Percentiles rank a stretch among this genome's conserved stretches.
phyloP scores from a whole-genome alignment of 2,797 vertebrate species.

The Crocodylus rhombifer region DNA sequence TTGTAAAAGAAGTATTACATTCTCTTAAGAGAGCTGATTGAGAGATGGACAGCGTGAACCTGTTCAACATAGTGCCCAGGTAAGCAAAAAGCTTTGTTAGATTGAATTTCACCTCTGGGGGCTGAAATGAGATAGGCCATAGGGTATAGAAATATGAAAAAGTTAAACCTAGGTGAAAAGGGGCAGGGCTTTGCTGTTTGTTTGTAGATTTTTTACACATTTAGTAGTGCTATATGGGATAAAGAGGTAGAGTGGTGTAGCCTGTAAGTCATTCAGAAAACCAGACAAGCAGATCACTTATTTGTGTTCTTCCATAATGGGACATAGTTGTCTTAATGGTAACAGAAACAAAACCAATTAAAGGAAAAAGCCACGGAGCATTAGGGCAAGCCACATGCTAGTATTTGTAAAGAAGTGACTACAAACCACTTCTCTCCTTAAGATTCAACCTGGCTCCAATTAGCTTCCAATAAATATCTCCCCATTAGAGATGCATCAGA shows the following conservation, averaged over 20 bases:
- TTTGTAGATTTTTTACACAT: not conserved
- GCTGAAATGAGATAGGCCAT: too few species aligned
- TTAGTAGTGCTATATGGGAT: not conserved
- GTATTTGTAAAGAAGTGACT: conserved; percentile 8
- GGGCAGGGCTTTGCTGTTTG: fast-evolving
- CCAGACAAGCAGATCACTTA: not conserved
- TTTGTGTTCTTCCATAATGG: conserved; percentile 9
- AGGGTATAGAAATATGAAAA: not conserved
- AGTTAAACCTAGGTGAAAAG: not conserved
- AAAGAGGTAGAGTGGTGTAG: not conserved
- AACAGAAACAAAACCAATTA: conserved; percentile 34
- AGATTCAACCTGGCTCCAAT: not conserved
- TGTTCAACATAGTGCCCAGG: too few species aligned
- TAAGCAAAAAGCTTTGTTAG: too few species aligned
- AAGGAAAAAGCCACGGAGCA: conserved; percentile 1
- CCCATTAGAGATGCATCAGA: not conserved
- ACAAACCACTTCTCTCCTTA: not conserved
- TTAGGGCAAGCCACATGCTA: not conserved
- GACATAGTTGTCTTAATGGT: conserved; percentile 8
- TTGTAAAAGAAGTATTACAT: too few species aligned
- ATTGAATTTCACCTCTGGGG: too few species aligned
- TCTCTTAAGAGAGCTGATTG: too few species aligned
- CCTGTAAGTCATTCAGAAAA: not conserved
- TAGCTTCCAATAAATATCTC: not conserved
- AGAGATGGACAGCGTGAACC: too few species aligned